Conservation (phyloP, 2,888 invertebrate genomes). For the Cryptops parisi region DNA sequence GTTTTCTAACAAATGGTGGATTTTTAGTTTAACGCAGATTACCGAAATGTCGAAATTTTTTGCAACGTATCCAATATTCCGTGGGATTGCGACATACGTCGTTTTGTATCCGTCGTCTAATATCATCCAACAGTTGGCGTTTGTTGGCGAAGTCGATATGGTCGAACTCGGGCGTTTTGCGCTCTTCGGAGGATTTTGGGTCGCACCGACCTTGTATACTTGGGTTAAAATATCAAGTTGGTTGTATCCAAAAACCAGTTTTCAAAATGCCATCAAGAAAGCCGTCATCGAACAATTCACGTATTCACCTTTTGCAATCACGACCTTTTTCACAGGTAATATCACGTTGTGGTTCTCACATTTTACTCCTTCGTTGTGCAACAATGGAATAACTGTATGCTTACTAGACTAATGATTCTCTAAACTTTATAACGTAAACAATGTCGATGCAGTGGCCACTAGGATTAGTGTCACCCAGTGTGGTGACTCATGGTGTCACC, state of each 20-base stretch:
- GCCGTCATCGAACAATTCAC: slow-evolving; percentile 57
- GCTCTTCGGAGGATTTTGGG: slow-evolving; percentile 62
- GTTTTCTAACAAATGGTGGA: too few relatives aligned
- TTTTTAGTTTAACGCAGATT: too few relatives aligned
- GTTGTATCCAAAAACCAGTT: slow-evolving; percentile 56
- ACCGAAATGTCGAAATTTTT: too few relatives aligned
- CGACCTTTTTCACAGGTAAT: slow-evolving; percentile 54
- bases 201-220: slow-evolving; percentile 62
- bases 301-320: slow-evolving; percentile 60
- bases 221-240: slow-evolving; percentile 63
- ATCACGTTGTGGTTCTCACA: too few relatives aligned
- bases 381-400: too few relatives aligned
- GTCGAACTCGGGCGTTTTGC: slow-evolving; percentile 53
- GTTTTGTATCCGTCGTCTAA: slow-evolving; percentile 53
- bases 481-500: too few relatives aligned
- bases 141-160: slow-evolving; percentile 37
- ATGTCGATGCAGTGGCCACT: too few relatives aligned
- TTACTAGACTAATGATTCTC: too few relatives aligned
- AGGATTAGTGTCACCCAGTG: too few relatives aligned
- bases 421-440: too few relatives aligned
- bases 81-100: slow-evolving; percentile 55
- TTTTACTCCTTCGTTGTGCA: too few relatives aligned
- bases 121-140: slow-evolving; percentile 53
- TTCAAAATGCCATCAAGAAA: slow-evolving; percentile 57
- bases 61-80: slow-evolving; percentile 18